These are phyloP conservation scores for Phenacoccus solenopsis DNA, from an alignment of 1,140 invertebrate genomes.

Conservation along the genomic window DNA sequence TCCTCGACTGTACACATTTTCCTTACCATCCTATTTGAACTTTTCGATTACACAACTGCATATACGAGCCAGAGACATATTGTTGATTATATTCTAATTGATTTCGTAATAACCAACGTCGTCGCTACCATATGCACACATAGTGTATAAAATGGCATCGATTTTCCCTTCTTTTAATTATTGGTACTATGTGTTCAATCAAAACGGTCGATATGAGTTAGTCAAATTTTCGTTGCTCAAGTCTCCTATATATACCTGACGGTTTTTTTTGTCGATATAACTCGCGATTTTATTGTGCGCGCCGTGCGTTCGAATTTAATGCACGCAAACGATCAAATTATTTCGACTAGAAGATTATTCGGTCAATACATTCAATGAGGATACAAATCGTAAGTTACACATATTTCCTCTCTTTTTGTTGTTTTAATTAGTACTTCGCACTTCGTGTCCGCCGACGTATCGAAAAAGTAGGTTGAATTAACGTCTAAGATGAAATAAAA, in stretches of 20 bases:
- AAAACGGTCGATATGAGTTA: not conserved
- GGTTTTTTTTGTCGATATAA: no score
- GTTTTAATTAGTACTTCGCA: no score
- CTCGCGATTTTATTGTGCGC: no score
- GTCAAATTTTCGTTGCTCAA: not conserved
- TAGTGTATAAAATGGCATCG: not conserved
- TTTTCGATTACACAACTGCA: slow-evolving; percentile 4
- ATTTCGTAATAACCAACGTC: not conserved
- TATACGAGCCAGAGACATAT: not conserved
- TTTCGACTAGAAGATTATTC: no score
- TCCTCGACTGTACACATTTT: not conserved
- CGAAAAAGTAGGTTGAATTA: no score
- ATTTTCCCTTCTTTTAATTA: not conserved
- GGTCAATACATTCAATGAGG: not conserved
- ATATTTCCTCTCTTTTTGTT: no score
- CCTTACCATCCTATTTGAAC: slow-evolving; percentile 7
- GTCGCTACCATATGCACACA: not conserved
- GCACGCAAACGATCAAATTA: no score
- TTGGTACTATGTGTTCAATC: not conserved
- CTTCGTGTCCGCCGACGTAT: no score
- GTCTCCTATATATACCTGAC: no score
- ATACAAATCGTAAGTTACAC: slow-evolving; percentile 3
- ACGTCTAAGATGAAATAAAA: no score
- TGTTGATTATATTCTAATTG: slow-evolving; percentile 17
- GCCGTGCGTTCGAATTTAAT: no score